Base-by-base conservation (phyloP, 1,140 invertebrate genomes). In the Trichoplusia ni region DNA sequence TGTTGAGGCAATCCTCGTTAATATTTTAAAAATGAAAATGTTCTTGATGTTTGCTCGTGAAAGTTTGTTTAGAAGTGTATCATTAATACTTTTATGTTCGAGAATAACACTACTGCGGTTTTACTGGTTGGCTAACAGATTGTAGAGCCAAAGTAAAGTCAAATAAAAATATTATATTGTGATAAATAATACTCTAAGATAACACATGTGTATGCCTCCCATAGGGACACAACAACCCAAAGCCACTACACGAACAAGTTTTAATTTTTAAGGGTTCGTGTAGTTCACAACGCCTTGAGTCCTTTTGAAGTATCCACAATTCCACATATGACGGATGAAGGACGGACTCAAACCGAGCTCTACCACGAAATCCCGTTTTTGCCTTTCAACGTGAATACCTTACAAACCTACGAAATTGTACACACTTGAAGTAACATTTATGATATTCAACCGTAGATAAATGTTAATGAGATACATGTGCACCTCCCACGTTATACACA, bases 361-460 rank as follows among this genome's bases (percentile, higher is more conserved):
- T 38, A 16, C 25, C 25, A 42, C 37, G 38, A 31, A 29, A 58
- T 54, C 23, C 35, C 21, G 51, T 25, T 54, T 37, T 27, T 58
- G 54, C 37, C 25, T 58, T 58, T 42, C 38, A 4, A 25, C 38
- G 37, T 58, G 37, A 58, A 58, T 58, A 58, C 31, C 35, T 58
- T 44, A 58, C 42, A 44, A 58, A 44, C 8, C 54, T n/a, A 58
- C 13, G 37, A 31, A 18, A 25, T 14, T 33, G 33, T 31, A 14
- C 25, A 7, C 14, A 19, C 9, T 31, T 19, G 35, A 29, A 44
- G 18, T 18, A 5, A 49, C 8, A 14, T 47, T 14, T 29, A 40
- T 19, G 14, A 9, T 16, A 6, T 44, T 33, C 25, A 19, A 21
- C 3, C 37, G 21, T 4, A 31, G 27, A 38, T 58, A 44, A 58